A percentile compares a stretch with the other conserved stretches of the same genome.
These are phyloP conservation scores for Acropternis orthonyx DNA, from an alignment of 2,797 vertebrate genomes.

Conservation along the genomic window DNA sequence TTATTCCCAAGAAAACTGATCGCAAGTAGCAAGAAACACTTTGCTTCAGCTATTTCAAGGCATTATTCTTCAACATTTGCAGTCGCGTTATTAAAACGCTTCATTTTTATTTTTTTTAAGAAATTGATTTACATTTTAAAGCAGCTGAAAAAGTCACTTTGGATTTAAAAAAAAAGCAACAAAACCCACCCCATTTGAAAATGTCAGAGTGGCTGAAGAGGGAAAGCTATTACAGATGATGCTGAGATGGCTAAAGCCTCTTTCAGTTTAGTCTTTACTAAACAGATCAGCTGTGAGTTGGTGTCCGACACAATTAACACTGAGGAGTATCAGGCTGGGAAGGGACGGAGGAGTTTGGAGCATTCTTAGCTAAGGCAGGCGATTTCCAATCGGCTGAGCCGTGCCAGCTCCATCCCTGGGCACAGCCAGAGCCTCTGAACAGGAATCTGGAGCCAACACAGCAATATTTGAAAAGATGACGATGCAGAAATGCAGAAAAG, in stretches of 20 bases:
- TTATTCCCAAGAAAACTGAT: not conserved
- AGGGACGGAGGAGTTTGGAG: not conserved
- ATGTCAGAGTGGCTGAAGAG: slow-evolving; percentile 32
- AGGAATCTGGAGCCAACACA: fast-evolving
- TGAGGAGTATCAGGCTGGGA: not conserved
- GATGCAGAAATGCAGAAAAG: not conserved
- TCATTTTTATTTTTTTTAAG: not conserved
- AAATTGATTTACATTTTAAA: slow-evolving; percentile 50
- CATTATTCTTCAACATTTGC: not conserved
- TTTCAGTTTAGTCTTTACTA: slow-evolving; percentile 21
- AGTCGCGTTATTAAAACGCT: not conserved
- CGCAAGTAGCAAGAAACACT: not conserved
- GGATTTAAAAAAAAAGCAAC: not conserved
- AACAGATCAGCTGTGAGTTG: slow-evolving; percentile 23
- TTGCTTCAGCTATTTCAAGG: not conserved
- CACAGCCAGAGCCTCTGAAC: fast-evolving
- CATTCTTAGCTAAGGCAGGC: not conserved
- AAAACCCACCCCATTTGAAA: slow-evolving; percentile 11
- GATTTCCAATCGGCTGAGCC: fast-evolving
- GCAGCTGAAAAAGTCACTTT: slow-evolving; percentile 25
- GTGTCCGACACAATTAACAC: slow-evolving; percentile 40
- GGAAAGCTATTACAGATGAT: not conserved
- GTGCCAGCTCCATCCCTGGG: not conserved
- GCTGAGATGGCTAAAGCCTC: slow-evolving; percentile 32
- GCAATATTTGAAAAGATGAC: not conserved